Conservation (phyloP, 1,140 invertebrate genomes). For the Triops longicaudatus region DNA sequence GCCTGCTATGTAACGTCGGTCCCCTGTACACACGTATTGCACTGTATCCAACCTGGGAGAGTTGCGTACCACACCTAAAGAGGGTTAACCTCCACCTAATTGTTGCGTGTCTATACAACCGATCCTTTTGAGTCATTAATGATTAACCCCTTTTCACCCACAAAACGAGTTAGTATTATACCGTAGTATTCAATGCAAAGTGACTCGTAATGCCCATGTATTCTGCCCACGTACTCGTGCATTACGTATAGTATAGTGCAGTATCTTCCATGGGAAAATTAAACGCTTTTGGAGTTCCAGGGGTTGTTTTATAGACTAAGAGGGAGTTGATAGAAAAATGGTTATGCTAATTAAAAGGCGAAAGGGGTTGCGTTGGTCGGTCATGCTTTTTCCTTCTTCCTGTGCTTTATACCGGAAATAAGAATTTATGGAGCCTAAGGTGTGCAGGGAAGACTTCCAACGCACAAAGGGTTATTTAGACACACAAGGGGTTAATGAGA, state of each 20-base stretch:
- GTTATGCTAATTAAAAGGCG: conserved; percentile 4
- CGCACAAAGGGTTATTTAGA: not conserved
- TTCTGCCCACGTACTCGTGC: no score
- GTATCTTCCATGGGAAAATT: no score
- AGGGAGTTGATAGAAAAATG: conserved; percentile 12
- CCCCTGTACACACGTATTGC: no score
- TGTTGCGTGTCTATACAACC: not conserved
- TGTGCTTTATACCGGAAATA: conserved; percentile 11
- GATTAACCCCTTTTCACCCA: not conserved
- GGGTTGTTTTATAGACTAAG: not conserved
- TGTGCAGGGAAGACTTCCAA: not conserved
- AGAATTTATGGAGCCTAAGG: not conserved
- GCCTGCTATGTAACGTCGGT: not conserved
- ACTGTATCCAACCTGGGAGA: no score
- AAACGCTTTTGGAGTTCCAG: not conserved
- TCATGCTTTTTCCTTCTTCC: not conserved
- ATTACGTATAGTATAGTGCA: no score
- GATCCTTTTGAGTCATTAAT: not conserved
- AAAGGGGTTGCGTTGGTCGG: not conserved
- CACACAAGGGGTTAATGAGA: conserved; percentile 9
- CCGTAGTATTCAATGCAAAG: not conserved
- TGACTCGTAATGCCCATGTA: no score
- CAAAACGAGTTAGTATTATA: not conserved
- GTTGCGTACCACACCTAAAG: not conserved
- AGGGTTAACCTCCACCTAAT: not conserved